Evolutionary conservation across 2,888 invertebrate genomes (phyloP).

Genomic region (Nemotelus pantherinus): DNA sequence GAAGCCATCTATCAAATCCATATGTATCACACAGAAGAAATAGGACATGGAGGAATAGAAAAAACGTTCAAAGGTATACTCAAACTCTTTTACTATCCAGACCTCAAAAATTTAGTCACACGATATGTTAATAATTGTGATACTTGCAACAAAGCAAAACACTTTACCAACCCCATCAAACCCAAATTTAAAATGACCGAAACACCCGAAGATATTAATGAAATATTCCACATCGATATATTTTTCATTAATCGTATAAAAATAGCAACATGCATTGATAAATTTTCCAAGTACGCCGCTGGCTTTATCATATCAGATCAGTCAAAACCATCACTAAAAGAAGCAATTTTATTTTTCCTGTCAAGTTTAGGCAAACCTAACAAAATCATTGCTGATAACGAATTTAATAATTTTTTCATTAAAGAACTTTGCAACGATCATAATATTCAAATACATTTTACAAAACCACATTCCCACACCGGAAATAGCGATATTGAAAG

Average conservation of each 20-base stretch:
- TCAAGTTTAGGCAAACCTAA: constrained; percentile 25
- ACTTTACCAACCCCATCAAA: constrained; percentile 2
- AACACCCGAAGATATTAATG: constrained; percentile 13
- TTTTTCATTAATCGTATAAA: constrained; percentile 11
- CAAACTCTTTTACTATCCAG: constrained; percentile 1
- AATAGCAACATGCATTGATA: constrained; percentile 26
- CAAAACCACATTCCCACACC: constrained; percentile 20
- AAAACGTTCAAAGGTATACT: constrained; percentile 12
- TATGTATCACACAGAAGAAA: constrained; percentile 15
- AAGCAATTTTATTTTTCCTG: constrained; percentile 16
- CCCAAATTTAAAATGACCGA: constrained; percentile 18
- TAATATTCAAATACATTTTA: constrained; percentile 23
- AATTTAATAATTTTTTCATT: constrained; percentile 23
- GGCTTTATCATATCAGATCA: constrained; percentile 8
- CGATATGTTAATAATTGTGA: constrained; percentile 21
- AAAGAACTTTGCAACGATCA: constrained; percentile 2
- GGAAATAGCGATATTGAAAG: constrained; percentile 14
- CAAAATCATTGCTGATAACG: constrained; percentile 26
- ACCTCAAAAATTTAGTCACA: constrained; percentile 8
- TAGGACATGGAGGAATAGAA: constrained; percentile 21
- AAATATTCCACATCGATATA: constrained; percentile 14
- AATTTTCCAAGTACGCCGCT: constrained; percentile 8
- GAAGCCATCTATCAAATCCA: constrained; percentile 25
- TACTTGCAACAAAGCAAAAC: constrained; percentile 5
- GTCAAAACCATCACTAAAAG: constrained; percentile 15